phyloP scores from a whole-genome alignment of 2,888 invertebrate genomes.

The Argyresthia albistria region DNA sequence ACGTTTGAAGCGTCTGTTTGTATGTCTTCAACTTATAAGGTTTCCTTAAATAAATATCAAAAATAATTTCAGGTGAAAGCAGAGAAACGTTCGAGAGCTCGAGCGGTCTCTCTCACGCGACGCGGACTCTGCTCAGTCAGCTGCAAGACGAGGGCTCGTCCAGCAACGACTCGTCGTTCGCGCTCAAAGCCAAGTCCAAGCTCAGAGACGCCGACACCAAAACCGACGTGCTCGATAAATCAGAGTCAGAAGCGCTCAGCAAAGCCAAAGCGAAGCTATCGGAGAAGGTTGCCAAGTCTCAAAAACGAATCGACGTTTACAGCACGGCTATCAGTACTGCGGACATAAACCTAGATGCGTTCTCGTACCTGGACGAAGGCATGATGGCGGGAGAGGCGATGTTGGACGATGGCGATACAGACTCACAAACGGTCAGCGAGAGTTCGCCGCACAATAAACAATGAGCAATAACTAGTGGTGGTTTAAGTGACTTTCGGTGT shows the following conservation, averaged over 20 bases:
- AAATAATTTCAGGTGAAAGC: conserved; percentile 42
- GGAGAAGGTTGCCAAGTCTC: conserved; percentile 54
- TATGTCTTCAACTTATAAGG: no score
- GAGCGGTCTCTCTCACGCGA: conserved; percentile 50
- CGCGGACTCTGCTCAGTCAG: conserved; percentile 63
- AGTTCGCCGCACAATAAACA: conserved; percentile 45
- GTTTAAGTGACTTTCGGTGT: not conserved
- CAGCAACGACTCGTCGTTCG: conserved; percentile 66
- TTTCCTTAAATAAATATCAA: no score
- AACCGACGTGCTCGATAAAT: conserved; percentile 25
- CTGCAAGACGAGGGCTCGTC: conserved; percentile 68
- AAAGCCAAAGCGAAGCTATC: conserved; percentile 57
- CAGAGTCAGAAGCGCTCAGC: conserved; percentile 50
- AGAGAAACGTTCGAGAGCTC: conserved; percentile 49
- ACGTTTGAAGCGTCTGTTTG: no score
- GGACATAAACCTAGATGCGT: conserved; percentile 67
- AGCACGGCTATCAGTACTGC: conserved; percentile 65
- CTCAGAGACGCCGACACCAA: conserved; percentile 31
- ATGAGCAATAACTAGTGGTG: conserved; percentile 36
- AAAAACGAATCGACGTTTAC: conserved; percentile 65
- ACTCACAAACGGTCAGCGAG: conserved; percentile 53
- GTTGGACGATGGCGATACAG: conserved; percentile 27
- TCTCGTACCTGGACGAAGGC: conserved; percentile 63
- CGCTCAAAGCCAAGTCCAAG: conserved; percentile 42
- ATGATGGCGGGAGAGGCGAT: conserved; percentile 61